Percentiles rank a stretch among this genome's conserved stretches.
Evolutionary conservation across 92 coral and sea anemone genomes (phyloP).

Genomic region (Hydrozoanthus gracilis): DNA sequence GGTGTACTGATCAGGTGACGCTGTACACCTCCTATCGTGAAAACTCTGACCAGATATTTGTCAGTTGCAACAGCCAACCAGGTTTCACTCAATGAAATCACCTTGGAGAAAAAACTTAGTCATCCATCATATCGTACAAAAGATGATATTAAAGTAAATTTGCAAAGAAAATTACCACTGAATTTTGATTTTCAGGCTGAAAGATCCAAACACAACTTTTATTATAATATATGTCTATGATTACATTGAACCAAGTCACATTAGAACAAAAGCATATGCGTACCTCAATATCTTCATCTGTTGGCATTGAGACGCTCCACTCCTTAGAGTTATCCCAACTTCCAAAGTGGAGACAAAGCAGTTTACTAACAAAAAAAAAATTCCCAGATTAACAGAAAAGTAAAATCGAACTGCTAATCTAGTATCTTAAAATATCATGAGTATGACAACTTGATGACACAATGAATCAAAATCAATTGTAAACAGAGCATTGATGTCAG

Average conservation of each 20-base stretch:
- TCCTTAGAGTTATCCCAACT: slow-evolving; percentile 98
- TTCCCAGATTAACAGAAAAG: background rate
- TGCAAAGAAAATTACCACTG: too few relatives aligned
- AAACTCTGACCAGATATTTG: slow-evolving; percentile 78
- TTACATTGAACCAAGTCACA: too few relatives aligned
- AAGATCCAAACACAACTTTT: too few relatives aligned
- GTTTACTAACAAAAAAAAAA: slow-evolving; percentile 63
- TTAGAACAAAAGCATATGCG: background rate
- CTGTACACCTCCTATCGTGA: slow-evolving; percentile 95
- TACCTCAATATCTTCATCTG: slow-evolving; percentile 89
- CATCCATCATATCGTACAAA: background rate
- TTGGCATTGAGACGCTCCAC: slow-evolving; percentile 84
- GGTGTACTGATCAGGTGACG: slow-evolving; percentile 78
- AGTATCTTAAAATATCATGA: background rate
- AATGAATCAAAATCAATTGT: too few relatives aligned
- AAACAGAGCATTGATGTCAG: too few relatives aligned
- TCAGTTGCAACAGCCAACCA: slow-evolving; percentile 93
- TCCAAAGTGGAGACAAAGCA: slow-evolving; percentile 96
- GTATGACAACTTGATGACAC: background rate
- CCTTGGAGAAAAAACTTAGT: slow-evolving; percentile 49
- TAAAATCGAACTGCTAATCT: background rate
- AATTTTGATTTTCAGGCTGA: too few relatives aligned
- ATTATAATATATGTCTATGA: too few relatives aligned
- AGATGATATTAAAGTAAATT: too few relatives aligned
- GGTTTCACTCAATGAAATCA: slow-evolving; percentile 76